These are phyloP conservation scores for Circaetus gallicus DNA, from an alignment of 2,113 vertebrate genomes.

Conservation along the genomic window DNA sequence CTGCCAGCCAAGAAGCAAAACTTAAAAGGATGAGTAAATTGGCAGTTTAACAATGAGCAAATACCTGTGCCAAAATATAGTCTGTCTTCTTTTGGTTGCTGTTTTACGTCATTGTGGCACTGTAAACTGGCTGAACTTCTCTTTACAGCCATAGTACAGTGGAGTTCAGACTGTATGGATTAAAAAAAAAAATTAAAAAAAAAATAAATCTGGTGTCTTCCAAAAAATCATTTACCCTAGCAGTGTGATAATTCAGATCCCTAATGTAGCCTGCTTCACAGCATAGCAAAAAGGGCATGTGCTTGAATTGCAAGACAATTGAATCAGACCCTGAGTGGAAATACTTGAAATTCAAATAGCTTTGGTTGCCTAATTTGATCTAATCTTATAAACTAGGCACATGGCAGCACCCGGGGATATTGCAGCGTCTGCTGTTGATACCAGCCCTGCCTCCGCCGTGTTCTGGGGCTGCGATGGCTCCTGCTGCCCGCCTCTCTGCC, in stretches of 20 bases:
- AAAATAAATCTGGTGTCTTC: background rate
- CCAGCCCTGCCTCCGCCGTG: fast-evolving
- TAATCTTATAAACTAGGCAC: background rate
- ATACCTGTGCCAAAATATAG: background rate
- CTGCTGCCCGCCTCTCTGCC: background rate
- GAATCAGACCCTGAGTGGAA: background rate
- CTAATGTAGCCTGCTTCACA: background rate
- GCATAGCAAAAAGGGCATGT: background rate
- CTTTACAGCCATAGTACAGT: background rate
- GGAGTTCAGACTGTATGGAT: background rate
- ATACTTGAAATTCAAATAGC: slow-evolving; percentile 25
- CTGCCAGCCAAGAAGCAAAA: slow-evolving; percentile 6
- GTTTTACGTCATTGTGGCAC: background rate
- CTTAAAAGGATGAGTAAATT: slow-evolving; percentile 16
- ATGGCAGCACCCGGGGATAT: background rate
- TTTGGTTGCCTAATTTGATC: background rate
- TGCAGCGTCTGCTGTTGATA: background rate
- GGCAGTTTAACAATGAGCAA: slow-evolving; percentile 6
- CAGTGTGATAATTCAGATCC: background rate
- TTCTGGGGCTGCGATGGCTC: background rate
- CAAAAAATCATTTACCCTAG: background rate
- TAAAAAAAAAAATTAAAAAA: background rate
- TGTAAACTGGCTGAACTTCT: background rate
- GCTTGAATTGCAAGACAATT: background rate
- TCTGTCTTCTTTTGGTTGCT: background rate